A percentile compares a stretch with the other conserved stretches of the same genome.
These are phyloP conservation scores for Gymnarchus niloticus DNA, from an alignment of 2,113 vertebrate species.

Conservation along the genomic window DNA sequence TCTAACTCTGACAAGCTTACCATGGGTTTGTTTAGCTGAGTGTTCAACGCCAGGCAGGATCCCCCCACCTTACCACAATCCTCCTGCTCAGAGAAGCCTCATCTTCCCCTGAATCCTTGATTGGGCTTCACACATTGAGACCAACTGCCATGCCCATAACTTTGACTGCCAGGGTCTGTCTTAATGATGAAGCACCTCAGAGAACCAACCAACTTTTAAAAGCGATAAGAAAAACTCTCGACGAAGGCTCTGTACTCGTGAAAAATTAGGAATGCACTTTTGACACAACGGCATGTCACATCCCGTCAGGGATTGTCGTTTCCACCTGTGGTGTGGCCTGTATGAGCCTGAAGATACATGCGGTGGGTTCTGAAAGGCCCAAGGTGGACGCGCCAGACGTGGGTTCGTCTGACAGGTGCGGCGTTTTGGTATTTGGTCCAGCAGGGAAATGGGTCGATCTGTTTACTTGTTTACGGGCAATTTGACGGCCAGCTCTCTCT, in stretches of 20 bases:
- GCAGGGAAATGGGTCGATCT: background rate
- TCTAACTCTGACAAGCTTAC: background rate
- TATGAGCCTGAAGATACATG: background rate
- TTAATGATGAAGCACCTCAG: background rate
- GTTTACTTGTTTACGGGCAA: slow-evolving; percentile 22
- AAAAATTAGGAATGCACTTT: background rate
- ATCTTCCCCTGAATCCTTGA: background rate
- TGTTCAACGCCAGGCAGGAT: background rate
- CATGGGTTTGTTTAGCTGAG: background rate
- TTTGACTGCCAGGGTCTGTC: background rate
- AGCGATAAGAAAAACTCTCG: too few species aligned
- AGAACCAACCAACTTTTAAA: too few species aligned
- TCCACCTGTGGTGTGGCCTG: too few species aligned
- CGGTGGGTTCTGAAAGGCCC: background rate
- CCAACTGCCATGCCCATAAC: background rate
- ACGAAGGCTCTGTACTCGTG: background rate
- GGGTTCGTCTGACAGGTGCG: background rate
- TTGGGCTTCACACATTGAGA: background rate
- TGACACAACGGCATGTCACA: too few species aligned
- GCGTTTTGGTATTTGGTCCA: background rate
- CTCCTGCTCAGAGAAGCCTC: background rate
- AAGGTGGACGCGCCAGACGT: background rate
- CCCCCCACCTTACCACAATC: background rate
- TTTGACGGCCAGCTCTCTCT: background rate
- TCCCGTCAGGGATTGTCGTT: too few species aligned